These are phyloP conservation scores for Drosophila simulans DNA, from an alignment of 1,140 invertebrate species.

Conservation along the genomic window DNA sequence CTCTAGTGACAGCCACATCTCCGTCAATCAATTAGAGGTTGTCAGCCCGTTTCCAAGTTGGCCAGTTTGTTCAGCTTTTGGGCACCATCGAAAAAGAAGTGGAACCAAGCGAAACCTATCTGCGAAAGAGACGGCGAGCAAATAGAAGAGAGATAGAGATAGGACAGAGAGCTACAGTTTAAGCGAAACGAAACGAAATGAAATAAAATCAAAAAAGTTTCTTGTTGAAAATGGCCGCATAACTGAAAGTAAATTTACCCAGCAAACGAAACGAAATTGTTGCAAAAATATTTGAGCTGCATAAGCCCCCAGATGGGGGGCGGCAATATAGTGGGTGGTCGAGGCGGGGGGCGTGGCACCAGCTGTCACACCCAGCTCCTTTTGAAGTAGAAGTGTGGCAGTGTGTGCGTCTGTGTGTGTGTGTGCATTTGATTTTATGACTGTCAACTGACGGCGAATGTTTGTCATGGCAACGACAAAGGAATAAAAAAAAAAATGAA, in stretches of 20 bases:
- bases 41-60: conserved; percentile 13
- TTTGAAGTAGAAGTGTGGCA: not conserved
- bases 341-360: conserved; percentile 4
- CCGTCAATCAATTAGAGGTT: conserved; percentile 67
- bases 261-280: conserved; percentile 76
- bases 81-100: not conserved
- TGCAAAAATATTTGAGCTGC: conserved; percentile 78
- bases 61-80: not conserved
- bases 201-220: conserved; percentile 52
- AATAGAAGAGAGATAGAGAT: not conserved
- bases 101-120: conserved; percentile 5
- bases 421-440: conserved; percentile 73
- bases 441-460: conserved; percentile 76
- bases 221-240: conserved; percentile 68
- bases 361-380: conserved; percentile 21
- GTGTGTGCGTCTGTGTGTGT: conserved; percentile 6
- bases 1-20: conserved; percentile 56
- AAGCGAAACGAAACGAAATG: conserved; percentile 10
- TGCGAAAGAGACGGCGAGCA: not conserved
- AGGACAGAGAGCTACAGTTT: conserved; percentile 10
- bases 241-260: conserved; percentile 76
- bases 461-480: conserved; percentile 70
- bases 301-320: conserved; percentile 45
- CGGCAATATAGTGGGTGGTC: not conserved
- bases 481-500: not conserved